A percentile compares a stretch with the other conserved stretches of the same genome.
phyloP scores from a whole-genome alignment of 1,140 invertebrate genomes.

The Ceratitis capitata region DNA sequence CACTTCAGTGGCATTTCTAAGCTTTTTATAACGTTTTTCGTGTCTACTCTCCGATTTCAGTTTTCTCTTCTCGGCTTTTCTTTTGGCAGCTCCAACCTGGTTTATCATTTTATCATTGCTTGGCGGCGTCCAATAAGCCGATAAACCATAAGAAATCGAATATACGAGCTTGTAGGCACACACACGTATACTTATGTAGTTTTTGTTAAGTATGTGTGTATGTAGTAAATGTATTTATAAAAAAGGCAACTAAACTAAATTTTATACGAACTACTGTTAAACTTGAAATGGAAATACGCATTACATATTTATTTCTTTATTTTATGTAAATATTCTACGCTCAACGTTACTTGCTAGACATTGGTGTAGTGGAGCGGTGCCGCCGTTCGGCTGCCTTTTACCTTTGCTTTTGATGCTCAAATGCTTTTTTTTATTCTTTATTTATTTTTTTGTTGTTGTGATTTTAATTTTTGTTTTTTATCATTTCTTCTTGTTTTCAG shows the following conservation, averaged over 20 bases:
- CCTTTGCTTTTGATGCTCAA: not conserved
- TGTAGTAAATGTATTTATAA: not conserved
- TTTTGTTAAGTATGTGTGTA: not conserved
- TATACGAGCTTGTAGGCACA: no score
- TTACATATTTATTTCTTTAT: constrained; percentile 12
- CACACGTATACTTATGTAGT: no score
- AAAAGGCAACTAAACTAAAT: not conserved
- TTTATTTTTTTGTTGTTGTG: not conserved
- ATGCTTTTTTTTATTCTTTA: not conserved
- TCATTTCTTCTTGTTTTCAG: not conserved
- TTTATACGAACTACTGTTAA: constrained; percentile 21
- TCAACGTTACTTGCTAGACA: not conserved
- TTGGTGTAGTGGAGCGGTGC: no score
- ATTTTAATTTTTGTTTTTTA: not conserved
- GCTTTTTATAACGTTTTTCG: not conserved
- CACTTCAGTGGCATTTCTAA: not conserved
- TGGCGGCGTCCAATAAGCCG: not conserved
- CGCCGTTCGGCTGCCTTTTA: not conserved
- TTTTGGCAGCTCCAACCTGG: not conserved
- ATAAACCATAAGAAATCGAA: not conserved
- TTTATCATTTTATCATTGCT: not conserved
- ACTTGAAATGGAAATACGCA: no score
- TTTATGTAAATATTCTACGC: constrained; percentile 15
- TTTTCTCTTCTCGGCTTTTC: no score
- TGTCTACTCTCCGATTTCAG: not conserved